Percentiles rank a stretch among this genome's conserved stretches.
phyloP scores from a whole-genome alignment of 2,113 vertebrate species.

The Reinhardtius hippoglossoides region DNA sequence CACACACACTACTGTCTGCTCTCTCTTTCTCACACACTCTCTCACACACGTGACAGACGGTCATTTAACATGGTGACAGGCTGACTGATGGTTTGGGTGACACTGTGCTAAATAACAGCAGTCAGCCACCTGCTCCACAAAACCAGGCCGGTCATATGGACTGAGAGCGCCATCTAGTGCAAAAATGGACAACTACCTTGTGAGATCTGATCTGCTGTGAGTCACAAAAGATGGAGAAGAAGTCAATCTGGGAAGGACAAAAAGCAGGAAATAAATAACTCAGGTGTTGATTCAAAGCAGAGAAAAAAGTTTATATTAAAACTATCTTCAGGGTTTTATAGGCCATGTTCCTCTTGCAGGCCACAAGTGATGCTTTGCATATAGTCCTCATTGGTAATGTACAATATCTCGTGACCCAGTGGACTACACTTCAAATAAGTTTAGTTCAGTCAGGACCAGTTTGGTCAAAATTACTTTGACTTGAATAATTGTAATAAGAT shows the following conservation, averaged over 20 bases:
- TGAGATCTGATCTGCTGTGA: too few species aligned
- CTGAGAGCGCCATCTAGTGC: slow-evolving; percentile 67
- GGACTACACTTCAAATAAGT: neutral
- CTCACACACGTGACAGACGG: neutral
- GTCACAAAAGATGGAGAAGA: too few species aligned
- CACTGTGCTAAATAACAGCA: slow-evolving; percentile 2
- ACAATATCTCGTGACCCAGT: neutral
- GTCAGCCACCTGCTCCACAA: neutral
- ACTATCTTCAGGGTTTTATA: neutral
- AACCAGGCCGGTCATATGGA: neutral
- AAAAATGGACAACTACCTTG: neutral
- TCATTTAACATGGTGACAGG: slow-evolving; percentile 17
- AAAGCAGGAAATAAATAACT: neutral
- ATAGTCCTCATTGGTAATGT: neutral
- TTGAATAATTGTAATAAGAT: too few species aligned
- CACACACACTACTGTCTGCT: neutral
- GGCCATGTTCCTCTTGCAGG: neutral
- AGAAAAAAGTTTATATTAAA: neutral
- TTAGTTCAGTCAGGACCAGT: too few species aligned
- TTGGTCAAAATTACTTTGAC: too few species aligned
- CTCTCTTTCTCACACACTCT: neutral
- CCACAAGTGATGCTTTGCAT: neutral
- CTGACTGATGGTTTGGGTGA: slow-evolving; percentile 16
- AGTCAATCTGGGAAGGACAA: neutral
- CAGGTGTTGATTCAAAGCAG: neutral